Evolutionary conservation across 37 sponge, comb jelly and placozoan genomes (phyloP), one percentile per base, ranked within the genome.

Genomic region (Halisarca cf. caerulea): DNA sequence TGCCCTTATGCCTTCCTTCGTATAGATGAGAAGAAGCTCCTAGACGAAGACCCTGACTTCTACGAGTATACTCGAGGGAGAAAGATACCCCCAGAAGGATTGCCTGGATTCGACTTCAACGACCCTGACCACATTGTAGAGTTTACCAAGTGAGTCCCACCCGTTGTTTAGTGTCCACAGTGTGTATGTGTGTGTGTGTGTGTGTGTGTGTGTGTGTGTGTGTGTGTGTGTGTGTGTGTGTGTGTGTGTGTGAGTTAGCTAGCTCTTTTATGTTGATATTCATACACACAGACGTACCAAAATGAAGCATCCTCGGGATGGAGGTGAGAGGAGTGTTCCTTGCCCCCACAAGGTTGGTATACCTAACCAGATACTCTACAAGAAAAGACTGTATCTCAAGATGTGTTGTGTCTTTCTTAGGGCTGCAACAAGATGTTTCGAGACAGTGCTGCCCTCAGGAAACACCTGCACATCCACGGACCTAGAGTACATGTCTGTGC

Each of bases 401-500:
- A n/a, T n/a, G n/a, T n/a, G n/a, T n/a, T n/a, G n/a, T n/a, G n/a
- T n/a, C n/a, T n/a, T n/a, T n/a, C 82, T n/a, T 47, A 97, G 95
- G 98, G 93, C 33, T 98, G 98, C 51, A 91, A 62, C 59, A 98
- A 98, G 89, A 87, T 95, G 92, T 98, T 98, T 69, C 79, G 93
- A 27, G 98, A 98, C 85, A 91, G 91, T 75, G 88, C 96, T 30
- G 95, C 96, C 38, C 87, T 98, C 90, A 69, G 98, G 33, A 98
- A 98, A 87, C 98, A 98, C 81, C 90, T 98, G 1, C 94, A 92
- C 77, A 95, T 93, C 34, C 98, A 98, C 85, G 98, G 96, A 0
- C 98, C 98, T 23, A 80, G 94, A 8, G 98, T 98, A 20, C 98
- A 98, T 74, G 98, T 98, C 30, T 98, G 98, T 84, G 94, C 98